Evolutionary conservation across 2,113 vertebrate genomes (phyloP), one percentile per base, ranked within the genome.

Genomic region (Antennarius striatus): DNA sequence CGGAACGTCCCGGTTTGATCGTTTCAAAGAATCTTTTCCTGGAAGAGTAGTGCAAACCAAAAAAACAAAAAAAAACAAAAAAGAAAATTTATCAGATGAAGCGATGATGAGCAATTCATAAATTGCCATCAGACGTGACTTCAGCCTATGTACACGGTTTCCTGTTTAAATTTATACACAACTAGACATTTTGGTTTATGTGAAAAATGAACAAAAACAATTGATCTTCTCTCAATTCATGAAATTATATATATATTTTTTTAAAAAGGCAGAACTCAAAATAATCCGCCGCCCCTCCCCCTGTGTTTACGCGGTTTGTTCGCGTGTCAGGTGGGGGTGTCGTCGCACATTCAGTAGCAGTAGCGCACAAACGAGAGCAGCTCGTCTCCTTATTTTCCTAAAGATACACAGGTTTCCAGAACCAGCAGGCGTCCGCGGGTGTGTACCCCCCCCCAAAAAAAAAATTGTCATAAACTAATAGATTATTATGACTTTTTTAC

Each of bases 401-500:
- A 80, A 64, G 56, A 48, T 61, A 62, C 65, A 15, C 62, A 66
- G 65, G 71, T 71, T 77, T 81, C 39, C 39, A 32, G 64, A 79
- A 72, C 64, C 60, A 68, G 66, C 73, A 64, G 56, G 63, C 54
- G 43, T 67, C 49, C 48, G 55, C 68, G 47, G 15, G 56, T 36
- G 64, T 75, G 77, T 73, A 53, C 68, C 48, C 47, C 65, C 60
- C 74, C 52, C 55, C 77, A 64, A 60, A 63, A 82, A 68, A 59
- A 61, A 32, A 77, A 64, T 71, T 69, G 78, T 77, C 52, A 81
- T 77, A 67, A 80, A 77, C 72, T 70, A 82, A 79, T 71, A 74
- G 75, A 88, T 83, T 80, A 89, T 76, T 86, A 88, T 81, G 65
- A 83, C 45, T 90, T 82, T 36, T 84, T 86, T 88, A 90, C 75